Conservation (phyloP, 2,888 invertebrate species). For the Horisme vitalbata region DNA sequence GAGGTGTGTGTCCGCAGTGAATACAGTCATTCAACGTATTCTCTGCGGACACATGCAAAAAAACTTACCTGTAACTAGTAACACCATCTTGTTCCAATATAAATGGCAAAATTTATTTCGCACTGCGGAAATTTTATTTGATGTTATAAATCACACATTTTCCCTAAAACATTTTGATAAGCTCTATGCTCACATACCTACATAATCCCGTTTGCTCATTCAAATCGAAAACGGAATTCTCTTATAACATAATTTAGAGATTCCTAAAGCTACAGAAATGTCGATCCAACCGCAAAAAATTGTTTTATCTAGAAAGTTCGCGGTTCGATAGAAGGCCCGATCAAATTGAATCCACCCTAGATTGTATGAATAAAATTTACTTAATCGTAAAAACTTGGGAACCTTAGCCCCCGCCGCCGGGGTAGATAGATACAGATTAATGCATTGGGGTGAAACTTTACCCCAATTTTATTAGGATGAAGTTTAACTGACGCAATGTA, state of each 20-base stretch:
- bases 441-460: conserved; percentile 31
- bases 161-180: too few species aligned
- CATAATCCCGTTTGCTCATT: too few species aligned
- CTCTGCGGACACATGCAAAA: too few species aligned
- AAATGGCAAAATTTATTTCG: too few species aligned
- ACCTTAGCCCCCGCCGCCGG: conserved; percentile 28
- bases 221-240: too few species aligned
- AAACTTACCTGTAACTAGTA: too few species aligned
- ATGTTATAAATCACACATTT: too few species aligned
- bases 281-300: conserved; percentile 56
- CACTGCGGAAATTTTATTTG: too few species aligned
- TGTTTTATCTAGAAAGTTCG: conserved; percentile 61
- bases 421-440: conserved; percentile 28
- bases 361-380: conserved; percentile 73
- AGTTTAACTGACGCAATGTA: conserved; percentile 35
- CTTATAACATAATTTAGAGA: conserved; percentile 39
- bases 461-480: conserved; percentile 32
- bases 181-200: too few species aligned
- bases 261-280: conserved; percentile 42
- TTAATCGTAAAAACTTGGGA: conserved; percentile 62
- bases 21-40: too few species aligned
- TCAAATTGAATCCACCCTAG: conserved; percentile 64
- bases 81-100: too few species aligned
- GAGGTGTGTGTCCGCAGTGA: too few species aligned
- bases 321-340: conserved; percentile 52